Percentiles rank a stretch among this genome's conserved stretches.
Conservation (phyloP, 2,113 vertebrate genomes). For the Carassius auratus region DNA sequence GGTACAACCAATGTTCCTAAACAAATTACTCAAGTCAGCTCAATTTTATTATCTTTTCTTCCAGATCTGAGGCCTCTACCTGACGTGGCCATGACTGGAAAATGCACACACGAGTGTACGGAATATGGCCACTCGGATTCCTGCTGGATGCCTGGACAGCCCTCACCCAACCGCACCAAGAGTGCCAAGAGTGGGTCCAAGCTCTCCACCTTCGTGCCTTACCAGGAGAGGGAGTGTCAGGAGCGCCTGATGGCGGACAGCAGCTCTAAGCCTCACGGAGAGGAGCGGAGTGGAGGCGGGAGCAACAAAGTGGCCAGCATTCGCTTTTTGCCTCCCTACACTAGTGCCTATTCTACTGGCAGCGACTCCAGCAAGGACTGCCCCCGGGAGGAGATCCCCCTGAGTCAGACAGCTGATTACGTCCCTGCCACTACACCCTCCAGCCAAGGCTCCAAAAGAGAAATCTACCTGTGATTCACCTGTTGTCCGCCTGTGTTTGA, state of each 20-base stretch:
- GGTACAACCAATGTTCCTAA: neutral
- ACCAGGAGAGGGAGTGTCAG: constrained; percentile 94
- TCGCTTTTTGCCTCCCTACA: constrained; percentile 95
- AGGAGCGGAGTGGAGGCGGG: constrained; percentile 82
- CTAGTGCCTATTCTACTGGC: constrained; percentile 94
- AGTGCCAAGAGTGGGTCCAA: constrained; percentile 86
- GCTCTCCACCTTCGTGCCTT: constrained; percentile 99
- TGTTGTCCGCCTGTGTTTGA: constrained; percentile 1
- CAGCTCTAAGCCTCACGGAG: constrained; percentile 88
- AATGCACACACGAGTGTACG: constrained; percentile 94
- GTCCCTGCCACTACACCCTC: constrained; percentile 86
- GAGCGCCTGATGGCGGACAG: constrained; percentile 88
- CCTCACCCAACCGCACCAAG: constrained; percentile 87
- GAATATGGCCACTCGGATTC: constrained; percentile 97
- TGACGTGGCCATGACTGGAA: constrained; percentile 98
- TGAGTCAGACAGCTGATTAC: constrained; percentile 95
- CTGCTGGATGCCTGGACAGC: constrained; percentile 98
- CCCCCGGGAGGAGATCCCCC: constrained; percentile 93
- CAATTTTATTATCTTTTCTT: neutral
- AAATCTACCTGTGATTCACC: constrained; percentile 96
- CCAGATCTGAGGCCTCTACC: constrained; percentile 94
- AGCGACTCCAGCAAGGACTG: constrained; percentile 93
- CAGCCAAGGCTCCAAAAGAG: constrained; percentile 92
- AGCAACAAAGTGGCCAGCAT: constrained; percentile 93
- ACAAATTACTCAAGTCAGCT: too few species aligned